These are phyloP conservation scores for Ephialtes manifestator DNA, from an alignment of 2,888 invertebrate species.

Conservation along the genomic window DNA sequence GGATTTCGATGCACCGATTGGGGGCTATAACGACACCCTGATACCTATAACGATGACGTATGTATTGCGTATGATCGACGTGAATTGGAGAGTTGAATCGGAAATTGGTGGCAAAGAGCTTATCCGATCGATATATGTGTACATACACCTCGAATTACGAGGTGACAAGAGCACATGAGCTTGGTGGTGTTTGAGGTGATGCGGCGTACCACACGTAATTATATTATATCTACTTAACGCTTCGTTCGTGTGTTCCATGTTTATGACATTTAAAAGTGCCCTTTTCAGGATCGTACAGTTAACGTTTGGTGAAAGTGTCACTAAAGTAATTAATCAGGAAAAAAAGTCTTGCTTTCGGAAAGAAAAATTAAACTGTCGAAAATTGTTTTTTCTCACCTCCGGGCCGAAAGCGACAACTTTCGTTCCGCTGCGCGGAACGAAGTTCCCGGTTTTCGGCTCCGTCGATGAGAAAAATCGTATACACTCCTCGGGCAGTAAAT, in stretches of 20 bases:
- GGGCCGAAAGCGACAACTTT: too few relatives aligned
- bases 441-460: too few relatives aligned
- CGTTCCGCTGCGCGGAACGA: too few relatives aligned
- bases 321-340: too few relatives aligned
- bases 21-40: not conserved
- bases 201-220: not conserved
- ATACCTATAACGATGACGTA: slow-evolving; percentile 12
- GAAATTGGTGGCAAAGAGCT: not conserved
- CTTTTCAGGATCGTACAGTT: not conserved
- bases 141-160: not conserved
- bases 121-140: not conserved
- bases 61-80: slow-evolving; percentile 6
- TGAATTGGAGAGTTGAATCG: not conserved
- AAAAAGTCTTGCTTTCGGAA: too few relatives aligned
- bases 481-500: too few relatives aligned
- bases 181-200: not conserved
- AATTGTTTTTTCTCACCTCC: too few relatives aligned
- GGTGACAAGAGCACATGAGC: not conserved
- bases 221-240: not conserved
- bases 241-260: not conserved
- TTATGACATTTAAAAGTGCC: not conserved
- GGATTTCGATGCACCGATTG: not conserved
- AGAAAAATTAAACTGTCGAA: too few relatives aligned
- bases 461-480: too few relatives aligned
- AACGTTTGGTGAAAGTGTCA: not conserved